Conservation (phyloP, 2,113 vertebrate species). For the Bolborhynchus lineola region DNA sequence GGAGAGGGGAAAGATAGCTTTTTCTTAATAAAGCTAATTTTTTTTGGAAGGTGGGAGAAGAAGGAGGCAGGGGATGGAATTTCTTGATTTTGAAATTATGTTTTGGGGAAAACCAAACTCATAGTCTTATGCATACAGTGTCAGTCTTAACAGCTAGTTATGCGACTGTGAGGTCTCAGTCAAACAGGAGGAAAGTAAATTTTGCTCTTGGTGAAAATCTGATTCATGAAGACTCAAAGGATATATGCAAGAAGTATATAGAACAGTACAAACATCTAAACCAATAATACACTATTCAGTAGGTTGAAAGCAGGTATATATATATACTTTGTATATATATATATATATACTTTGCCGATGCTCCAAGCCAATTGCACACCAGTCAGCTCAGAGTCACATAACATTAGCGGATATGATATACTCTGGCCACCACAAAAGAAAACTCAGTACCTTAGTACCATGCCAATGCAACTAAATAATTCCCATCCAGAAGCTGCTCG, state of each 20-base stretch:
- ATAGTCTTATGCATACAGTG: neutral
- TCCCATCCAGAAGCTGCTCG: neutral
- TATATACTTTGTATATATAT: too few species aligned
- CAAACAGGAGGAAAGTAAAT: neutral
- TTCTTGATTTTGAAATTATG: neutral
- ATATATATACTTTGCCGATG: neutral
- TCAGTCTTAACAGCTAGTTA: neutral
- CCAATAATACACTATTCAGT: neutral
- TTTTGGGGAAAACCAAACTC: neutral
- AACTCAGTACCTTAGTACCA: neutral
- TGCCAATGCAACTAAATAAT: neutral
- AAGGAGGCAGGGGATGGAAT: rapidly evolving
- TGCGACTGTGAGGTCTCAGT: neutral
- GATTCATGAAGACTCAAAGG: neutral
- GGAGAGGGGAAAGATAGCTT: rapidly evolving
- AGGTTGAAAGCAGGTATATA: neutral
- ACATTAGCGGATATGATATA: neutral
- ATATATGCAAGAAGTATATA: neutral
- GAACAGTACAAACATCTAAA: neutral
- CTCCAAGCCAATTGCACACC: neutral
- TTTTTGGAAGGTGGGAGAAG: rapidly evolving
- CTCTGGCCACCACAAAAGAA: neutral
- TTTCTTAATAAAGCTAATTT: neutral
- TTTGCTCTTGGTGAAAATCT: neutral
- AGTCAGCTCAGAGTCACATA: neutral